Percentiles rank a stretch among this genome's conserved stretches.
These are phyloP conservation scores for Orthosia gracilis DNA, from an alignment of 2,888 invertebrate species.

Conservation along the genomic window DNA sequence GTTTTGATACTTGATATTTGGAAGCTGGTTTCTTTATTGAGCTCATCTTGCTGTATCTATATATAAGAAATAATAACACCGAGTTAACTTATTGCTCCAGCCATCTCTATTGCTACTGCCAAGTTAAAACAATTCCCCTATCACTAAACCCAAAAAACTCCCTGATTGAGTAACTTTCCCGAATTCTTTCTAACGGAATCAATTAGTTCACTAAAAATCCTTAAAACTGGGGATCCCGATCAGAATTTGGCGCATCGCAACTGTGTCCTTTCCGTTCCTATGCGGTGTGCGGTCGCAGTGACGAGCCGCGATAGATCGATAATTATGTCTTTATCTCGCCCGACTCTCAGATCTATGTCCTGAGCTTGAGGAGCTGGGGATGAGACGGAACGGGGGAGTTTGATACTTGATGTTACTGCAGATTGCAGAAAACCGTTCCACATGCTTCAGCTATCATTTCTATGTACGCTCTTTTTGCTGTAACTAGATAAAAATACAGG, in stretches of 20 bases:
- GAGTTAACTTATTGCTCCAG: not conserved
- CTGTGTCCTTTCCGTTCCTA: conserved; percentile 69
- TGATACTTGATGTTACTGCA: conserved; percentile 55
- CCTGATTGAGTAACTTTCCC: too few relatives aligned
- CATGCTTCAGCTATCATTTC: not conserved
- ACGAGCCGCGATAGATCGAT: conserved; percentile 87
- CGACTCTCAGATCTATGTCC: conserved; percentile 69
- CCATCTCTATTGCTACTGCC: too few relatives aligned
- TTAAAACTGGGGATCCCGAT: conserved; percentile 15
- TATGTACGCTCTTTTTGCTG: not conserved
- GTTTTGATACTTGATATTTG: conserved; percentile 59
- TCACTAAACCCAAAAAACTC: too few relatives aligned
- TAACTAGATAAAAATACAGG: too few relatives aligned
- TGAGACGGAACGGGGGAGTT: conserved; percentile 28
- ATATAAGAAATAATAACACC: not conserved
- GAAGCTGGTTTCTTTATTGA: not conserved
- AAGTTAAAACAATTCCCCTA: too few relatives aligned
- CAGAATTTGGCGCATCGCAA: conserved; percentile 59
- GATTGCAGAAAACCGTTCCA: too few relatives aligned
- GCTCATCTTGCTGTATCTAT: not conserved
- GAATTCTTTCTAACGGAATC: too few relatives aligned
- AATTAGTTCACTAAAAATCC: too few relatives aligned
- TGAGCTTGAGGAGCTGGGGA: conserved; percentile 46
- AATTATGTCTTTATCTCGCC: conserved; percentile 84
- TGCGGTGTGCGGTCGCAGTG: conserved; percentile 86